phyloP scores from a whole-genome alignment of 2,888 invertebrate species.

The Choreutis nemorana region DNA sequence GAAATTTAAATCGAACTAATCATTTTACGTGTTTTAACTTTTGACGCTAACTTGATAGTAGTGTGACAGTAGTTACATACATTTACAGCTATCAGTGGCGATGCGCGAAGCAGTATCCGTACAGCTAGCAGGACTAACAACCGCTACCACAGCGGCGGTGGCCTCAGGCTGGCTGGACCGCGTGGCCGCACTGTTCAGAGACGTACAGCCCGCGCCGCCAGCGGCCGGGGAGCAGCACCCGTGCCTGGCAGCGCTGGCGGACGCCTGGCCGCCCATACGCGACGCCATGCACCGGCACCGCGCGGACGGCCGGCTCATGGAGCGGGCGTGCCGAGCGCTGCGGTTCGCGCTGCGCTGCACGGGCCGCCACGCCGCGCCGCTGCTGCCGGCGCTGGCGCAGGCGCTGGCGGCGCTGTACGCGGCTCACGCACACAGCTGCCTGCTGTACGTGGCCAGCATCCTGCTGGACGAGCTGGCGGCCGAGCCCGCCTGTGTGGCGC shows the following conservation, averaged over 20 bases:
- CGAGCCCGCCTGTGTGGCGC: conserved; percentile 75
- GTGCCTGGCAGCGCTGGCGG: conserved; percentile 51
- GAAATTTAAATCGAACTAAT: too few species aligned
- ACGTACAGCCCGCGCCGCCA: conserved; percentile 26
- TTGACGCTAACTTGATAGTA: too few species aligned
- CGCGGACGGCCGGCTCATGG: conserved; percentile 86
- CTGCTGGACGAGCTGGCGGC: conserved; percentile 80
- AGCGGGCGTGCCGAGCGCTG: conserved; percentile 89
- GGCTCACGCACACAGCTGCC: conserved; percentile 85
- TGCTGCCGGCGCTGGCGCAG: conserved; percentile 75
- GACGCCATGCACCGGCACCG: conserved; percentile 66
- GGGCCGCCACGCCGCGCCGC: conserved; percentile 74
- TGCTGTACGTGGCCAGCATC: conserved; percentile 91
- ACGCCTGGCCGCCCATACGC: conserved; percentile 89
- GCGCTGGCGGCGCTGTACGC: conserved; percentile 66
- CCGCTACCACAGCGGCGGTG: conserved; percentile 57
- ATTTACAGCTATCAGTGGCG: conserved; percentile 67
- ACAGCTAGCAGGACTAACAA: conserved; percentile 73
- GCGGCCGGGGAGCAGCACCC: conserved; percentile 15
- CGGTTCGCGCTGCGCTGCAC: conserved; percentile 90
- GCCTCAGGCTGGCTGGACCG: conserved; percentile 88
- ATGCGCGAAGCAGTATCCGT: conserved; percentile 82
- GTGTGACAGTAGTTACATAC: too few species aligned
- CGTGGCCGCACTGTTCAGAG: conserved; percentile 86
- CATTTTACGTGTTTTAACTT: too few species aligned